Conservation (phyloP, 2,888 invertebrate genomes). For the Andrena bucephala region DNA sequence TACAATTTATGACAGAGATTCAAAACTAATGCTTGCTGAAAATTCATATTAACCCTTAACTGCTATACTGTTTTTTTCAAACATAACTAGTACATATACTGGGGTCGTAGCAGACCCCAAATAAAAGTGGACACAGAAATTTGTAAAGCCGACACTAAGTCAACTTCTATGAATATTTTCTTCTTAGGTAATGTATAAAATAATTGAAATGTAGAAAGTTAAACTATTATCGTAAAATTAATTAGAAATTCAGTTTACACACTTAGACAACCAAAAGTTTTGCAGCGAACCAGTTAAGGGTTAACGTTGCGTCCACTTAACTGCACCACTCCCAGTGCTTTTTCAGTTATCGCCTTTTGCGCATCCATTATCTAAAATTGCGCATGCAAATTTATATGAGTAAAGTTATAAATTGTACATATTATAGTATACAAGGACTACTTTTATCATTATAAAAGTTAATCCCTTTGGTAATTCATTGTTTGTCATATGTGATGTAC, state of each 20-base stretch:
- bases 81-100: too few species aligned
- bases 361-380: constrained; percentile 32
- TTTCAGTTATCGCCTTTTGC: constrained; percentile 14
- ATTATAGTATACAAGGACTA: constrained; percentile 40
- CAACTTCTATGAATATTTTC: too few species aligned
- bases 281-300: too few species aligned
- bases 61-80: too few species aligned
- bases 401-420: constrained; percentile 35
- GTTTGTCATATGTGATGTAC: constrained; percentile 55
- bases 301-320: constrained; percentile 7
- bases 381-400: constrained; percentile 34
- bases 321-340: constrained; percentile 3
- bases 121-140: too few species aligned
- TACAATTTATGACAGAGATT: constrained; percentile 7
- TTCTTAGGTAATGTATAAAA: too few species aligned
- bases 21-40: constrained; percentile 4
- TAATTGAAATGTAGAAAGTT: too few species aligned
- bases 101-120: too few species aligned
- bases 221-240: too few species aligned
- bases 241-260: too few species aligned
- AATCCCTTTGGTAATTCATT: constrained; percentile 68
- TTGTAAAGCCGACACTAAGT: too few species aligned
- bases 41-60: constrained; percentile 13
- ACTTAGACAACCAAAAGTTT: too few species aligned
- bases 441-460: constrained; percentile 54